These are phyloP conservation scores for Cherax destructor DNA, from an alignment of 1,140 invertebrate species.

Conservation along the genomic window DNA sequence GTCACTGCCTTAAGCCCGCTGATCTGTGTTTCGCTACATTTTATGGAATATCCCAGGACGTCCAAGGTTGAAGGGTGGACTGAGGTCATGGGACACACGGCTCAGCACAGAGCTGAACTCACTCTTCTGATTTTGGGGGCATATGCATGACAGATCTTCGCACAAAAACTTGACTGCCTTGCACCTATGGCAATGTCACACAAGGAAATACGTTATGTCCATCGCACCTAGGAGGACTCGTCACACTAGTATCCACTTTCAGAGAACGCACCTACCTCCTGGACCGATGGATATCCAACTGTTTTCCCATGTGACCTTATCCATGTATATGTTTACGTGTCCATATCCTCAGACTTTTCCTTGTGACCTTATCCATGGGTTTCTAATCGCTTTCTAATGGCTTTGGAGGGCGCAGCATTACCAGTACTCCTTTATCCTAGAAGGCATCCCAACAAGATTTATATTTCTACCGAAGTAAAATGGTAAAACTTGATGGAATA, in stretches of 20 bases:
- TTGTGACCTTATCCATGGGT: not conserved
- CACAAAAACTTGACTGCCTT: not conserved
- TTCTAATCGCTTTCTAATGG: not conserved
- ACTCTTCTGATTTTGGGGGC: too few relatives aligned
- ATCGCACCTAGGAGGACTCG: too few relatives aligned
- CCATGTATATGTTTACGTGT: too few relatives aligned
- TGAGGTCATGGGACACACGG: not conserved
- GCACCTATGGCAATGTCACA: not conserved
- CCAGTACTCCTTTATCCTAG: not conserved
- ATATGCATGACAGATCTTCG: too few relatives aligned
- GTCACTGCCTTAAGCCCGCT: not conserved
- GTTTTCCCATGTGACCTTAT: not conserved
- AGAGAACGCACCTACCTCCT: not conserved
- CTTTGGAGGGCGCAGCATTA: not conserved
- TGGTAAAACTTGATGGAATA: not conserved
- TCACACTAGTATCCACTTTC: too few relatives aligned
- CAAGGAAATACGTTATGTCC: not conserved
- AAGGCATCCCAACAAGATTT: not conserved
- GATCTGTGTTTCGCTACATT: constrained; percentile 64
- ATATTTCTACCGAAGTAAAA: not conserved
- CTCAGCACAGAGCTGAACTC: too few relatives aligned
- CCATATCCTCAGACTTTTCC: too few relatives aligned
- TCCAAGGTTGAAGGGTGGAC: not conserved
- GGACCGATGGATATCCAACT: not conserved
- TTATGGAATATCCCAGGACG: not conserved